Conservation (phyloP, 2,888 invertebrate genomes). For the Ametastegia equiseti region DNA sequence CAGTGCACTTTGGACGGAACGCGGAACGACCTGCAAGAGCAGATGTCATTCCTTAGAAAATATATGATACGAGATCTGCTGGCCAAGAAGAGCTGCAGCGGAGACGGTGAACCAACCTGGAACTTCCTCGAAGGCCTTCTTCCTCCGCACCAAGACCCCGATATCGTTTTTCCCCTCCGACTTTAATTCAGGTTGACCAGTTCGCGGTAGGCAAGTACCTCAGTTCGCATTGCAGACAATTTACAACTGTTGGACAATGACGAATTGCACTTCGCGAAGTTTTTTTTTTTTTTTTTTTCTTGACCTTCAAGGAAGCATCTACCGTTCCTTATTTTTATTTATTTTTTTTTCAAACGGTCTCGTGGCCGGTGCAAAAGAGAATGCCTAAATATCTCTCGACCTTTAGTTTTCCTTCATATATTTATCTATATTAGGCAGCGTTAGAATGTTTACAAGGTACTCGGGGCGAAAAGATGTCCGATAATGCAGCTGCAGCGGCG, state of each 20-base stretch:
- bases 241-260: slow-evolving; percentile 39
- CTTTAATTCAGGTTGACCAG: slow-evolving; percentile 44
- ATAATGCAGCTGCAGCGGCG: slow-evolving; percentile 48
- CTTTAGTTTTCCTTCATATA: background rate
- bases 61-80: slow-evolving; percentile 34
- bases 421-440: background rate
- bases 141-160: slow-evolving; percentile 1
- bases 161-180: slow-evolving; percentile 27
- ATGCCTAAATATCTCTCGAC: too few relatives aligned
- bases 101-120: slow-evolving; percentile 1
- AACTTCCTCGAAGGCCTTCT: slow-evolving; percentile 44
- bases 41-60: slow-evolving; percentile 44
- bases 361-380: too few relatives aligned
- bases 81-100: background rate
- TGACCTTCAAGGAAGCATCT: slow-evolving; percentile 1
- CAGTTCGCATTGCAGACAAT: slow-evolving; percentile 5
- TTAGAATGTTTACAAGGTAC: background rate
- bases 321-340: background rate
- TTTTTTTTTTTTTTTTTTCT: slow-evolving; percentile 9
- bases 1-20: slow-evolving; percentile 42
- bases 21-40: slow-evolving; percentile 31
- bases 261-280: slow-evolving; percentile 8
- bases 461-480: background rate
- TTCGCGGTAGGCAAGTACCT: slow-evolving; percentile 39
- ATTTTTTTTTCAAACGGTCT: background rate